Evolutionary conservation across 1,140 invertebrate species (phyloP).

Genomic region (Lanistes nyassanus): DNA sequence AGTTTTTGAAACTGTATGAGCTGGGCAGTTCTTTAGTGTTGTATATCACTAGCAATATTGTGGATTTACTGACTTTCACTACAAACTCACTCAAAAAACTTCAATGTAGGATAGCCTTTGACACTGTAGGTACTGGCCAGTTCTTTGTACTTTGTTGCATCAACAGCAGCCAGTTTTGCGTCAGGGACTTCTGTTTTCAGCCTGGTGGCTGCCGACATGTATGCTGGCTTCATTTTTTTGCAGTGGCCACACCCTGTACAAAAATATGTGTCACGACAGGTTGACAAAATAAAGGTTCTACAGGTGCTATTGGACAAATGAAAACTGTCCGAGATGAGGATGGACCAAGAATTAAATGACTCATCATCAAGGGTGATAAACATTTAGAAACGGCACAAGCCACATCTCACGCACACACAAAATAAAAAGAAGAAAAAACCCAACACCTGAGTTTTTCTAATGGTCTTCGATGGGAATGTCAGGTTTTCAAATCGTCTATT

Average conservation of each 20-base stretch:
- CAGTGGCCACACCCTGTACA: constrained; percentile 68
- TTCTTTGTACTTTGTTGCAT: constrained; percentile 78
- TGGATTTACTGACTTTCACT: too few relatives aligned
- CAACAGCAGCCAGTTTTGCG: constrained; percentile 81
- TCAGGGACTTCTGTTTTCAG: constrained; percentile 38
- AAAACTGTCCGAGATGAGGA: not conserved
- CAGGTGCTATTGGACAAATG: not conserved
- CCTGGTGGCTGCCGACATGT: constrained; percentile 45
- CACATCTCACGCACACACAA: too few relatives aligned
- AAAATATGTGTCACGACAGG: constrained; percentile 12
- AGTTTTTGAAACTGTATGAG: not conserved
- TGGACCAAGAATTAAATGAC: too few relatives aligned
- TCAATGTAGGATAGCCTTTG: constrained; percentile 79
- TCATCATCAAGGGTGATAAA: too few relatives aligned
- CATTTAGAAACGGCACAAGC: too few relatives aligned
- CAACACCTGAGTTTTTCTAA: too few relatives aligned
- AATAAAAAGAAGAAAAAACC: too few relatives aligned
- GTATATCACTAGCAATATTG: too few relatives aligned
- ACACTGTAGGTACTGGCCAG: constrained; percentile 76
- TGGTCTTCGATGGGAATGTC: too few relatives aligned
- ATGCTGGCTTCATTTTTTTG: constrained; percentile 64
- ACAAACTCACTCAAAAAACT: constrained; percentile 64
- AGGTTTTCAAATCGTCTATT: too few relatives aligned
- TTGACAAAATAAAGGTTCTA: not conserved
- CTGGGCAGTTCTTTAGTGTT: not conserved